Evolutionary conservation across 2,888 invertebrate genomes (phyloP), one percentile per base, ranked within the genome.

Genomic region (Sphinx pinastri): DNA sequence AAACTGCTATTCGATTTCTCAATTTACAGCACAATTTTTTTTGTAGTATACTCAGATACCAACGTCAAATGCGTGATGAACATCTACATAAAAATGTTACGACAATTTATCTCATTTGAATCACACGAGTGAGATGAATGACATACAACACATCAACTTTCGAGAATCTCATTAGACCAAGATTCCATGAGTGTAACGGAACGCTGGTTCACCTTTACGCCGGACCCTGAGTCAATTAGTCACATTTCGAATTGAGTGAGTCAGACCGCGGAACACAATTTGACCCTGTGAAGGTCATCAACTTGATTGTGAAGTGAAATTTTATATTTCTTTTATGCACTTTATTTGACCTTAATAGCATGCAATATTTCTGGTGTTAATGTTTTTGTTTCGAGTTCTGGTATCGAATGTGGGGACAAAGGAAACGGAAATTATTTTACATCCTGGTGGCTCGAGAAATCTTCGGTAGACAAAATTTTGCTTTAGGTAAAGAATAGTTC

Each of bases 201-300:
- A 19, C 19, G 45, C 68, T 68, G 14, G 69, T 47, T 68, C 45
- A 70, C 74, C 73, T 74, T 69, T 60, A 68, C 70, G n/a, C 54
- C 66, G 71, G 71, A 72, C 54, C 63, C 8, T 49, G 60, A 54
- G 13, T 66, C 66, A 45, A 70, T 72, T 71, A 71, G 16, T 70
- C 11, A 72, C 72, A 72, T 74, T 75, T 74, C 71, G 45, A 71
- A 72, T 71, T 25, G 70, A 69, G 63, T 75, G 76, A 78, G 72
- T 79, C 77, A 79, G 31, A 69, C 74, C 60, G 45, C 74, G 80
- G 81, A 81, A 80, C 74, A 54, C 67, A 66, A 10, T 49, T 47
- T 59, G 72, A 70, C 66, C 55, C 70, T 72, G 49, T 3, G 72
- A 69, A 79, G 77, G 80, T 77, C 72, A 72, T 68, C 51, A 60